Conservation (phyloP, 2,888 invertebrate species). For the Thera obeliscata region DNA sequence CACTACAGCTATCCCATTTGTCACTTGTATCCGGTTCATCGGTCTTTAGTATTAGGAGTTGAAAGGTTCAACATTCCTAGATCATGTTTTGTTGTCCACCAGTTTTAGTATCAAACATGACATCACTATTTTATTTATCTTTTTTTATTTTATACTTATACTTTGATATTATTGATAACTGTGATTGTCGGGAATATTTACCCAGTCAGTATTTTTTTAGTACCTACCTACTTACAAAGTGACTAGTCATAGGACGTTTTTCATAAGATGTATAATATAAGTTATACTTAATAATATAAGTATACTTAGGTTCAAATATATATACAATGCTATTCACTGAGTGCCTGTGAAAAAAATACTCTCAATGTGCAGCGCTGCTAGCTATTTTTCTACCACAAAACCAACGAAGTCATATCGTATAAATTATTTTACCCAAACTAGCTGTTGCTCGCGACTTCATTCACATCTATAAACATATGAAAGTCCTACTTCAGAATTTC, state of each 20-base stretch:
- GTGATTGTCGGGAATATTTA: too few species aligned
- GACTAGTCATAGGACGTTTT: not conserved
- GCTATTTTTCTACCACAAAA: not conserved
- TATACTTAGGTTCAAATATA: not conserved
- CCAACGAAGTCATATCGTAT: too few species aligned
- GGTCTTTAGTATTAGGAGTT: conserved; percentile 11
- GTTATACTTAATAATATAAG: too few species aligned
- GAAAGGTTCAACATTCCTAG: conserved; percentile 18
- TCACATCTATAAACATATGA: too few species aligned
- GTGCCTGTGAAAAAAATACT: conserved; percentile 8
- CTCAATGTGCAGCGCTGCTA: conserved; percentile 11
- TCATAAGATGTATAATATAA: too few species aligned
- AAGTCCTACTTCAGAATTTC: too few species aligned
- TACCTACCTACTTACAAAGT: too few species aligned
- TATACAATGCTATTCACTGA: not conserved
- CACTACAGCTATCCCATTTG: not conserved
- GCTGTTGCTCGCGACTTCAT: too few species aligned
- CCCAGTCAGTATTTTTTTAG: not conserved
- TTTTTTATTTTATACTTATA: too few species aligned
- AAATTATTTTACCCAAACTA: too few species aligned
- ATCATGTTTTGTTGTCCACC: conserved; percentile 3
- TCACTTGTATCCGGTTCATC: conserved; percentile 26
- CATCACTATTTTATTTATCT: conserved; percentile 1
- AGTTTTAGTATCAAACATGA: not conserved
- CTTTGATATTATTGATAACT: too few species aligned